Evolutionary conservation across 2,888 invertebrate species (phyloP).

Genomic region (Cryptocephalus moraei): DNA sequence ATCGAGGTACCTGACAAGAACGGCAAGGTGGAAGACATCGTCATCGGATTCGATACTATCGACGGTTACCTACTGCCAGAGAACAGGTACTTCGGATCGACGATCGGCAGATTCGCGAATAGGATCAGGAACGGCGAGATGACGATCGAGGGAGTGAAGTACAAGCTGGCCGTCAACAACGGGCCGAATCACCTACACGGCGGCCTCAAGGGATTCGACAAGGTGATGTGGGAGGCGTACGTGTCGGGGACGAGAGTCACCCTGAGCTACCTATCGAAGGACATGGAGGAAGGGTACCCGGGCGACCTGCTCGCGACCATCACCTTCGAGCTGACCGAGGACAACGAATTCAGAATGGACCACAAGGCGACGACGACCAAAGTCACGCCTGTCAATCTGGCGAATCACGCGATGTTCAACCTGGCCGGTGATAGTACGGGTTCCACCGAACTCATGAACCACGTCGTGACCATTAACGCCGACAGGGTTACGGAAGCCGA

Average conservation of each 20-base stretch:
- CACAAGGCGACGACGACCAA: constrained; percentile 68
- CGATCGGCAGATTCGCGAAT: constrained; percentile 17
- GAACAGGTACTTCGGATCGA: constrained; percentile 17
- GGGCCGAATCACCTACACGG: constrained; percentile 70
- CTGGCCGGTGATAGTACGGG: constrained; percentile 77
- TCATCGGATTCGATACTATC: constrained; percentile 14
- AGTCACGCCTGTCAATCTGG: constrained; percentile 75
- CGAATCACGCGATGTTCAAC: constrained; percentile 86
- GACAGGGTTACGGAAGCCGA: constrained; percentile 65
- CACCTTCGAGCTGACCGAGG: constrained; percentile 58
- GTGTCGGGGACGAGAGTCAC: constrained; percentile 43
- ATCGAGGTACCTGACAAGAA: constrained; percentile 57
- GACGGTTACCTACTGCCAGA: constrained; percentile 13
- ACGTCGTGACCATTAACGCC: constrained; percentile 62
- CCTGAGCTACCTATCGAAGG: constrained; percentile 64
- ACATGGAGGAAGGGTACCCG: constrained; percentile 82
- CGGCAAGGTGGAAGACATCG: constrained; percentile 15
- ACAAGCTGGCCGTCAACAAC: constrained; percentile 61
- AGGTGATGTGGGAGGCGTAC: constrained; percentile 30
- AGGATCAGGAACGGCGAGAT: constrained; percentile 15
- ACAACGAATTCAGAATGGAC: constrained; percentile 63
- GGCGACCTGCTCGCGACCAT: constrained; percentile 66
- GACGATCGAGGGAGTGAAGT: constrained; percentile 50
- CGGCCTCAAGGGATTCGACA: constrained; percentile 73
- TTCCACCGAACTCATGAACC: constrained; percentile 52